Base-by-base conservation (phyloP, 1,140 invertebrate genomes). In the Lerema accius region DNA sequence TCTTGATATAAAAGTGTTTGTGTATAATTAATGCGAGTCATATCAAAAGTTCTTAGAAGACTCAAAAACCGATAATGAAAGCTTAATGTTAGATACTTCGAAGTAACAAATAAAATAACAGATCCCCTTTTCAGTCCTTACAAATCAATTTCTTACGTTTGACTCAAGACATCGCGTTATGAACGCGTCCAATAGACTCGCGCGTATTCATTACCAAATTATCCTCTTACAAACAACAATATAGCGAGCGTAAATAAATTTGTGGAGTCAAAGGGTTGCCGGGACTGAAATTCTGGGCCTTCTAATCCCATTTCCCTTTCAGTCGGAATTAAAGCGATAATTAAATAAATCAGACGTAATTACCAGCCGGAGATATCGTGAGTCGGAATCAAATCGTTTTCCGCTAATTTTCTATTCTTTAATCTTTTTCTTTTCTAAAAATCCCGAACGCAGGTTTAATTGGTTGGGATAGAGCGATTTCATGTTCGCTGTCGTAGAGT, bases 341-440 rank as follows among this genome's bases (percentile, higher is more conserved):
- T 76, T 70, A 73, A 73, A 76, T 76, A 76, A 76, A 70, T 72
- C 70, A 70, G 26, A 42, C 40, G 39, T 70, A 72, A 76, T 76
- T 73, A 70, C 60, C 51, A 13, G 17, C 51, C 51, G 16, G 45
- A 39, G 56, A 60, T 48, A 60, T 60, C 11, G 43, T 16, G 35
- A 39, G 19, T 14, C n/a, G 11, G 13, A 43, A 55, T 55, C 56
- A 48, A 15, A 48, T 23, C 23, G 16, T 56, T 60, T 32, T 19
- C 15, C 16, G 40, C 53, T 55, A 58, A 62, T 56, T 60, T 46
- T 60, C 55, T 28, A 59, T 60, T 68, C 55, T 68, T 68, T 67
- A 26, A 67, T 67, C 51, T 62, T 60, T 51, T 51, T 32, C 26
- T 49, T 56, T 55, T 42, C 37, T n/a, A 55, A 49, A 35, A 46